Base-by-base conservation (phyloP, 2,888 invertebrate genomes). In the Boloria selene region DNA sequence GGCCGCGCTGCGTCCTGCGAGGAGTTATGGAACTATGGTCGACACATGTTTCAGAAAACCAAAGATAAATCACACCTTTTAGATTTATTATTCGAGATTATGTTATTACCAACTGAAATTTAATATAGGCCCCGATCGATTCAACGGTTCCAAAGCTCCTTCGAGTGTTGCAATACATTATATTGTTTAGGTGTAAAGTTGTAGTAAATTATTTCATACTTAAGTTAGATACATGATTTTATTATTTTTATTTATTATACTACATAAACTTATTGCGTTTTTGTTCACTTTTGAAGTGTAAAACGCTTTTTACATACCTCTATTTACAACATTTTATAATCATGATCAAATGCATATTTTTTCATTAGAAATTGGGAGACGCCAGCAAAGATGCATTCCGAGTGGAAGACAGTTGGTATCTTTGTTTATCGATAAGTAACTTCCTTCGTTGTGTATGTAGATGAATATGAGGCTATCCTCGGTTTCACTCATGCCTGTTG, bases 201-300 rank as follows among this genome's bases (percentile, higher is more conserved):
- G 76, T 91, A 92, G 90, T 91, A 90, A 92, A 90, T 92, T 91
- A 91, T 92, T 91, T 90, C 88, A 86, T 87, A 85, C 83, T 84
- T 90, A 87, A 88, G 86, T 89, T 89, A 92, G 85, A 82, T 82
- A 84, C 82, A 85, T 85, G 83, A 85, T 88, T 87, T 87, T 86
- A 87, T 82, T 84, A 82, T 87, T 86, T 87, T 86, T 90, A 90
- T 90, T 91, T 88, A 89, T 89, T 90, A 76, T 85, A 82, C 82
- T 82, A 83, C 84, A 79, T 85, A 83, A 81, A 87, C 78, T 88
- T 89, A 83, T 84, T 79, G 84, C 78, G 81, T 83, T 85, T 86
- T 83, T 83, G 22, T 87, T 86, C 89, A 88, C 88, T 89, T 89
- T 85, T 87, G 79, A 89, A 90, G 91, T 91, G 90, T 87, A 79